Conservation (phyloP, 2,888 invertebrate species). For the Melikaiella ostensackeni region DNA sequence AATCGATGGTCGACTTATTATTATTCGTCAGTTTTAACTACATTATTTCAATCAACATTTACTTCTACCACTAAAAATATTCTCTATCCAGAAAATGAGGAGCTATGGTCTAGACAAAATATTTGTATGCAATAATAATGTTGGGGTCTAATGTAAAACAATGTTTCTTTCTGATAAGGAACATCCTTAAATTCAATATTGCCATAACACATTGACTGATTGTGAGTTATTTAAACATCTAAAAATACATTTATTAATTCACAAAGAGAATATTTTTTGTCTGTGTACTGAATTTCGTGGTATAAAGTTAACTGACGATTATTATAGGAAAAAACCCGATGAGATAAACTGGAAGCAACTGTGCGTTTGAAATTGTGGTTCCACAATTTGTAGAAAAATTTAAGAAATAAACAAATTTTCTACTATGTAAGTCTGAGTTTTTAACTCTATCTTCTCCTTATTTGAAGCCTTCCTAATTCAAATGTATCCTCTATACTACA, state of each 20-base stretch:
- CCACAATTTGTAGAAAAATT: conserved; percentile 36
- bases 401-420: conserved; percentile 36
- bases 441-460: conserved; percentile 22
- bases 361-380: conserved; percentile 31
- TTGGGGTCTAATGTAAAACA: neutral
- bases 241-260: conserved; percentile 6
- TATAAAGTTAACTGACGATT: conserved; percentile 2
- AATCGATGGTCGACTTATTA: conserved; percentile 10
- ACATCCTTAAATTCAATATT: conserved; percentile 3
- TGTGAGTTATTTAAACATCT: neutral
- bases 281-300: neutral
- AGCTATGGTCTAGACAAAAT: neutral
- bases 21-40: conserved; percentile 10
- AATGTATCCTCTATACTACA: neutral
- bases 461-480: neutral
- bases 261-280: conserved; percentile 6
- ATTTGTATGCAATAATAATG: neutral
- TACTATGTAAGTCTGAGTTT: conserved; percentile 5
- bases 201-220: neutral
- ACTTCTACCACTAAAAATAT: conserved; percentile 7
- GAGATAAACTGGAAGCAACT: conserved; percentile 15
- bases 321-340: conserved; percentile 10
- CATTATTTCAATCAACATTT: neutral
- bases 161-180: neutral
- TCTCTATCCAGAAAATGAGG: neutral